Evolutionary conservation across 2,888 invertebrate genomes (phyloP).

Genomic region (Drosophila macrospina): DNA sequence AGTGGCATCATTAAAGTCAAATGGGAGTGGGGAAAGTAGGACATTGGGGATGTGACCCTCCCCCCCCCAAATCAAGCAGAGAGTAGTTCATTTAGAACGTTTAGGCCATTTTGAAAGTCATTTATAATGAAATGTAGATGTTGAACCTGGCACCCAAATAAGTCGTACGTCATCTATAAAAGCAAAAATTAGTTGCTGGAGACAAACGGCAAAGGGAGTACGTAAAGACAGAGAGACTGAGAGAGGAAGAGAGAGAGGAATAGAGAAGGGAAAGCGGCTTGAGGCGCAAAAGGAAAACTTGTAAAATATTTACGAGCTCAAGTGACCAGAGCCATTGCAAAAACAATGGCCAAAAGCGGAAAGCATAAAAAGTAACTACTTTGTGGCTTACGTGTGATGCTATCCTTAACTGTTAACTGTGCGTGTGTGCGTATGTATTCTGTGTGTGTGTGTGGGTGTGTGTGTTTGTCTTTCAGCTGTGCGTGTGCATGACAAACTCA

Average conservation of each 20-base stretch:
- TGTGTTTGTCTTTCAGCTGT: constrained; percentile 6
- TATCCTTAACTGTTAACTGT: constrained; percentile 26
- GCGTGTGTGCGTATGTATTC: constrained; percentile 3
- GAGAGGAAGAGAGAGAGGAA: neutral
- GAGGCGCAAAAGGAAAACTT: constrained; percentile 56
- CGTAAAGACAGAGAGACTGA: neutral
- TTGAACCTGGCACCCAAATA: constrained; percentile 56
- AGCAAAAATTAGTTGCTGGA: constrained; percentile 67
- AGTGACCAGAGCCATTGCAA: constrained; percentile 64
- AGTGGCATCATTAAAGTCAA: constrained; percentile 61
- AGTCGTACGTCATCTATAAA: constrained; percentile 77
- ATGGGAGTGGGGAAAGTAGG: neutral
- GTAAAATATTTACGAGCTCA: constrained; percentile 80
- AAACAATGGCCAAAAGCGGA: constrained; percentile 66
- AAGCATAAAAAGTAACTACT: constrained; percentile 79
- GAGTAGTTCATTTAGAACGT: constrained; percentile 63
- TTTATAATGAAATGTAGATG: constrained; percentile 80
- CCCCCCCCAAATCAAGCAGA: neutral
- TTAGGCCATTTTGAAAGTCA: constrained; percentile 77
- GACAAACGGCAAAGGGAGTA: constrained; percentile 25
- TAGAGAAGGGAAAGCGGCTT: neutral
- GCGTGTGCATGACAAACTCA: constrained; percentile 37
- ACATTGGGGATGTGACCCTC: no score
- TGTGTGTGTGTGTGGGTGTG: constrained; percentile 1
- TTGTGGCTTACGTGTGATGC: constrained; percentile 75